These are phyloP conservation scores for Protonemura montana DNA, from an alignment of 2,888 invertebrate genomes.

Conservation along the genomic window DNA sequence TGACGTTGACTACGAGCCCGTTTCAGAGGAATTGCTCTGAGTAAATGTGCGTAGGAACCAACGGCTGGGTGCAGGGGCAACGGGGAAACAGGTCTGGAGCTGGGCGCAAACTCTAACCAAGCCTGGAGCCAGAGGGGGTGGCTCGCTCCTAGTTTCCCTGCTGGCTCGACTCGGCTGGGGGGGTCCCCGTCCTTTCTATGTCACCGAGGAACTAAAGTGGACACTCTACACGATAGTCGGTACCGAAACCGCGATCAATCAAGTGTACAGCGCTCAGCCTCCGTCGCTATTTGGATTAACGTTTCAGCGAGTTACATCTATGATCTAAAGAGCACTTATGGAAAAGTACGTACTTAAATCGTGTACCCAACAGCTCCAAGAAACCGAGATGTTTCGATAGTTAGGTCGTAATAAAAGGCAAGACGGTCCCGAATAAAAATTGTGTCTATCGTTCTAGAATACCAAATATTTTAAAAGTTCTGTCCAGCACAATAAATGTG, in stretches of 20 bases:
- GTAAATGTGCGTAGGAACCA: neutral
- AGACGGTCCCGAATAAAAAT: neutral
- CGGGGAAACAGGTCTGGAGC: neutral
- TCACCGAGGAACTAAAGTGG: neutral
- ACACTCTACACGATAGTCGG: neutral
- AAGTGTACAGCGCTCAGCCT: neutral
- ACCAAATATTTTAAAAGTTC: no score
- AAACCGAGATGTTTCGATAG: neutral
- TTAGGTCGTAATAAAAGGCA: neutral
- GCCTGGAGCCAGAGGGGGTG: neutral
- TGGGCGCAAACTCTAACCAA: neutral
- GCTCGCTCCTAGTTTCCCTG: neutral
- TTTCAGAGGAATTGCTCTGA: neutral
- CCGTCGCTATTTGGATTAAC: neutral
- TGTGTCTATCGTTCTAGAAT: neutral
- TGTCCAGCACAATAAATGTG: no score
- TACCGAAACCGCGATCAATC: constrained; percentile 1
- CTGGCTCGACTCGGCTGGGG: neutral
- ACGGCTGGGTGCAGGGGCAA: neutral
- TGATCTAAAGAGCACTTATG: neutral
- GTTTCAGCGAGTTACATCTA: neutral
- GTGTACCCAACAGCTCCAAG: neutral
- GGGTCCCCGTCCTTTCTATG: neutral
- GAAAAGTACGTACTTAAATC: neutral
- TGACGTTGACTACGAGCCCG: neutral